A percentile compares a stretch with the other conserved stretches of the same genome.
Conservation (phyloP, 2,113 vertebrate genomes). For the Gasterosteus nipponicus region DNA sequence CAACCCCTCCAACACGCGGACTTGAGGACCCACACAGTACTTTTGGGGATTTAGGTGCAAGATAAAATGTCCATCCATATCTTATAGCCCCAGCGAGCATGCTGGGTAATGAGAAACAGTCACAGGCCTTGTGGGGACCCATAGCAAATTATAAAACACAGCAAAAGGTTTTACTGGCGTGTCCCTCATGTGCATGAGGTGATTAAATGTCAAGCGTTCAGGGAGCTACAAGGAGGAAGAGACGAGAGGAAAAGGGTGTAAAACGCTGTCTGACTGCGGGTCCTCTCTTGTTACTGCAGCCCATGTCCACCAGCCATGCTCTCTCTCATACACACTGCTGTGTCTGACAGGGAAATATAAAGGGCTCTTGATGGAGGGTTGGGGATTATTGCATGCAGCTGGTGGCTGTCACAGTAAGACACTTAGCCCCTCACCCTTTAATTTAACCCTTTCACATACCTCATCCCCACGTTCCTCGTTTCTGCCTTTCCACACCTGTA, state of each 20-base stretch:
- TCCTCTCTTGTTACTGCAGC: constrained; percentile 77
- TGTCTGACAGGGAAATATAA: constrained; percentile 56
- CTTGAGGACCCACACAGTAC: constrained; percentile 15
- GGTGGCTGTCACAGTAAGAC: constrained; percentile 64
- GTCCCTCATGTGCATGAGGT: constrained; percentile 55
- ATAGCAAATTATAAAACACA: constrained; percentile 67
- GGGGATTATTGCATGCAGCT: constrained; percentile 70
- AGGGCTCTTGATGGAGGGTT: constrained; percentile 43
- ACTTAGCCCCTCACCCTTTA: constrained; percentile 47
- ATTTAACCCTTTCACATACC: constrained; percentile 50
- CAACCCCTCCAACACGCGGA: constrained; percentile 25
- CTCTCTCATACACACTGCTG: constrained; percentile 40
- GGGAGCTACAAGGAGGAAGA: constrained; percentile 45
- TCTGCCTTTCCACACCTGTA: constrained; percentile 38
- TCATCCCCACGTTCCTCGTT: constrained; percentile 37
- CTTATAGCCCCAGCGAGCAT: constrained; percentile 42
- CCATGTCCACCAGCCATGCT: constrained; percentile 59
- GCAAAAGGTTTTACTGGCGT: constrained; percentile 68
- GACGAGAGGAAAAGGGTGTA: constrained; percentile 70
- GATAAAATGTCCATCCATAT: constrained; percentile 48
- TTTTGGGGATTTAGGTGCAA: constrained; percentile 44
- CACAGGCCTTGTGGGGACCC: constrained; percentile 54
- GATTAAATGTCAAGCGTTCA: constrained; percentile 55
- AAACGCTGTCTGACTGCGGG: constrained; percentile 76
- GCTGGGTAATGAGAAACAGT: constrained; percentile 69